Evolutionary conservation across 2,888 invertebrate species (phyloP).

Genomic region (Laothoe populi): DNA sequence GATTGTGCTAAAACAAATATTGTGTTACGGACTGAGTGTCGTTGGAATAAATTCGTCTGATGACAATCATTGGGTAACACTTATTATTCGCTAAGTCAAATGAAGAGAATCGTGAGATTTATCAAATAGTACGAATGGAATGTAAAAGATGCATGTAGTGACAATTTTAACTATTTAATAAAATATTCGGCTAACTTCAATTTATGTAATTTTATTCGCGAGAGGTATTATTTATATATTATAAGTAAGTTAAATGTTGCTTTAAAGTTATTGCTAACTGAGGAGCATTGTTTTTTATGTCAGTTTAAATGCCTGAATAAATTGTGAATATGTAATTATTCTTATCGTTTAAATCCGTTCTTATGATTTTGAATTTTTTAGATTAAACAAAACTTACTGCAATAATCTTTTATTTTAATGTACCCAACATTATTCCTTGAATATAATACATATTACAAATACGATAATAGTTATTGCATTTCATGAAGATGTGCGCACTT

Average conservation of each 20-base stretch:
- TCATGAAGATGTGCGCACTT: no score
- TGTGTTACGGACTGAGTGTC: slow-evolving; percentile 23
- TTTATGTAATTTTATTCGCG: slow-evolving; percentile 75
- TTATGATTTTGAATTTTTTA: slow-evolving; percentile 85
- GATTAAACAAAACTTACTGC: slow-evolving; percentile 84
- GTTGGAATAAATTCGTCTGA: slow-evolving; percentile 22
- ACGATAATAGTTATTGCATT: no score
- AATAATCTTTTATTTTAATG: slow-evolving; percentile 36
- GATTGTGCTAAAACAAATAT: slow-evolving; percentile 27
- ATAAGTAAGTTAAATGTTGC: slow-evolving; percentile 83
- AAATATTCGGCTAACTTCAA: slow-evolving; percentile 49
- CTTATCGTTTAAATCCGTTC: slow-evolving; percentile 84
- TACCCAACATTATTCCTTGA: no score
- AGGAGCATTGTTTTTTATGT: slow-evolving; percentile 76
- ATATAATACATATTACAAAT: no score
- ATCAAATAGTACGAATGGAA: slow-evolving; percentile 53
- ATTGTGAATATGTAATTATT: slow-evolving; percentile 85
- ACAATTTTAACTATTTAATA: slow-evolving; percentile 76
- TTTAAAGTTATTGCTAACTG: slow-evolving; percentile 80
- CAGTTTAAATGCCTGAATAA: slow-evolving; percentile 73
- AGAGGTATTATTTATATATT: slow-evolving; percentile 84
- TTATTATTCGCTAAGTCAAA: slow-evolving; percentile 26
- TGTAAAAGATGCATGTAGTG: slow-evolving; percentile 72
- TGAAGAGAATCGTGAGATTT: slow-evolving; percentile 29
- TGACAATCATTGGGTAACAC: slow-evolving; percentile 9